Base-by-base conservation (phyloP, 1,140 invertebrate genomes). In the Periplaneta americana region DNA sequence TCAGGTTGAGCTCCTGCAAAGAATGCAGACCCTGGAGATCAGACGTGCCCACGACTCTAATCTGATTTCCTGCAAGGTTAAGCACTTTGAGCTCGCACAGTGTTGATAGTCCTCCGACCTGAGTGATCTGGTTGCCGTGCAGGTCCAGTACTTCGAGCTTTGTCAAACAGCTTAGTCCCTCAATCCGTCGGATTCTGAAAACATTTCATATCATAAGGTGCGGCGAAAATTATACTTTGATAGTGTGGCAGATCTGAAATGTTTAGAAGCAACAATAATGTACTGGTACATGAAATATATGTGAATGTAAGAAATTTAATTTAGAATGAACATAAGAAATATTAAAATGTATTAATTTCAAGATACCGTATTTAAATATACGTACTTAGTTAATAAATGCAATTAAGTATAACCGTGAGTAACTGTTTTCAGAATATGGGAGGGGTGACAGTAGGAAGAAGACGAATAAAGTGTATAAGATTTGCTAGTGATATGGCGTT, bases 21-120 rank as follows among this genome's bases (percentile, higher is more conserved):
- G 94, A 93, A 34, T 89, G 86, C 35, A 98, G 87, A 0, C 96
- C 96, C 83, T 93, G 91, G 39, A 98, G 91, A 85, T 95, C 96
- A 86, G 89, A 92, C 82, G 88, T 89, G 15, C 93, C 93, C 77
- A 97, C 93, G 82, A 90, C 91, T 83, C 93, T 91, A 75, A 98
- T 93, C 86, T 95, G 93, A 88, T 98, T 98, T 1, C 96, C 96
- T 48, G 96, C 96, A 83, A 98, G 91, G 90, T 98, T 98, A 11
- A 98, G 89, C 0, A 98, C 96, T 88, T 97, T 96, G 5, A 98
- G 88, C 83, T 96, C 93, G 6, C 85, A 83, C 57, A 94, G 88
- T 83, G 89, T 89, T 48, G 88, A 90, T 39, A 95, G 86, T 74
- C 93, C 93, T 37, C 90, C 88, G 39, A 95, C 86, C 84, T 91